Base-by-base conservation (phyloP, 2,888 invertebrate genomes). In the Eupithecia tripunctaria region DNA sequence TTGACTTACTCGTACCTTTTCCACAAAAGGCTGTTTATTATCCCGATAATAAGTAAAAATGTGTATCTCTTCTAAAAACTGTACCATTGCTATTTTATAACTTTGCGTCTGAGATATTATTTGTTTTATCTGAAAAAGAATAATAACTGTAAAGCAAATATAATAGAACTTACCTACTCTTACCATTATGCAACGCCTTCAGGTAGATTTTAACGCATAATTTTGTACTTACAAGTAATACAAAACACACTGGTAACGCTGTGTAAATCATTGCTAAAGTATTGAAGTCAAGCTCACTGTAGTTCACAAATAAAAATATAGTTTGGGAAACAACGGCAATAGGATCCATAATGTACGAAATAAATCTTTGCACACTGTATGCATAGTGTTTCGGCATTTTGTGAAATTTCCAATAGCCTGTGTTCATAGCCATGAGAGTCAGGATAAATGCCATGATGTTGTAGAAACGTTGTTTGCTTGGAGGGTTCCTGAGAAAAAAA, bases 61-160 rank as follows among this genome's bases (percentile, higher is more conserved):
- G 63, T 79, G 79, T 21, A 79, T 75, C 75, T 76, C 73, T 14
- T 74, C 64, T 70, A 78, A 76, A 38, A 78, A 80, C 47, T 75
- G 59, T 29, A 25, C 43, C 80, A 80, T 80, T 8, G 74, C 75
- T n/a, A 38, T 74, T 41, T 74, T 73, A 43, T 75, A 79, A 15
- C 65, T 63, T 15, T 68, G 36, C 6, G 77, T 72, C 67, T 67
- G 71, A 14, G 74, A 72, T 62, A 76, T 18, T 27, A 43, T n/a
- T 8, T 41, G 25, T 74, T 80, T 80, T 14, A 76, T 38, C 80
- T 80, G 65, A 8, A 69, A 70, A 56, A 25, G 29, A 32, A 59
- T 14, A n/a, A 14, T 8, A 64, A 14, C 14, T 38, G 3, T 41
- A 68, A 43, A 27, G n/a, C 25, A n/a, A 6, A 18, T 4, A 36